Conservation (phyloP, 2,113 vertebrate species). For the Oreotrochilus melanogaster region DNA sequence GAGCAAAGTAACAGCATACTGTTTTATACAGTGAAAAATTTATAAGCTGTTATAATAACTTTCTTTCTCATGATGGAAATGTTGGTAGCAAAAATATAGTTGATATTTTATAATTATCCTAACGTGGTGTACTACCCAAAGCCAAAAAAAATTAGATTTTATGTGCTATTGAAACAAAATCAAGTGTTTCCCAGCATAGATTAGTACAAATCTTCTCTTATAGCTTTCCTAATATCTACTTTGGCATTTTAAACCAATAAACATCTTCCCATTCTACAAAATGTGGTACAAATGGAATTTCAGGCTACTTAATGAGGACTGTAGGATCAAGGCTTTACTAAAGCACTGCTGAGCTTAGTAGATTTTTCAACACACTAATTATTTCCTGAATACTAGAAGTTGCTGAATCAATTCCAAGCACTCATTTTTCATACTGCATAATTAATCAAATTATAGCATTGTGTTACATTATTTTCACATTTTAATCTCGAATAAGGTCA, state of each 20-base stretch:
- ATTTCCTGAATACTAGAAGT: constrained; percentile 50
- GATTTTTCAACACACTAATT: constrained; percentile 48
- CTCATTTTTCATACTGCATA: constrained; percentile 35
- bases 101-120: background rate
- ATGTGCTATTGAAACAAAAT: background rate
- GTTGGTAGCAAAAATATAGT: background rate
- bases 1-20: background rate
- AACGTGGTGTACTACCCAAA: background rate
- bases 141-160: background rate
- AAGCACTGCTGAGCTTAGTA: constrained; percentile 40
- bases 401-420: constrained; percentile 46
- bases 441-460: constrained; percentile 59
- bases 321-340: background rate
- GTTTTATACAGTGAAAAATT: background rate
- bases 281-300: background rate
- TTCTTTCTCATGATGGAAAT: background rate
- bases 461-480: constrained; percentile 57
- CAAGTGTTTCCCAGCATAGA: background rate
- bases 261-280: background rate
- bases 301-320: background rate
- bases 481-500: constrained; percentile 36
- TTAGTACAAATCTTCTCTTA: background rate
- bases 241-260: constrained; percentile 15
- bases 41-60: background rate
- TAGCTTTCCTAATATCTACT: background rate